Conservation (phyloP, 2,888 invertebrate species). For the Eilema caniola region DNA sequence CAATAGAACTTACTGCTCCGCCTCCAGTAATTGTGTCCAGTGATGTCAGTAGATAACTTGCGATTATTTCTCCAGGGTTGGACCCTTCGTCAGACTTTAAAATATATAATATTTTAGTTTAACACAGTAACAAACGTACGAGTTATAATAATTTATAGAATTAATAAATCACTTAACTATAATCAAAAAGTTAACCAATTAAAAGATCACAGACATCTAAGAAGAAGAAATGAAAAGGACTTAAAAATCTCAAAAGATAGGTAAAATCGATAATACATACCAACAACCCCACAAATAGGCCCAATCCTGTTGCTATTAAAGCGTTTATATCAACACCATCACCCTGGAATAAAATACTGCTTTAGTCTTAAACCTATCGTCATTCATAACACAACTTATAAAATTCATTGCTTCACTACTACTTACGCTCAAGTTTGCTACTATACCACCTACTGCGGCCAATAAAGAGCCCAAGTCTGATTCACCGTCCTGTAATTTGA, state of each 20-base stretch:
- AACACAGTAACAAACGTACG: too few species aligned
- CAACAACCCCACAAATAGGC: constrained; percentile 79
- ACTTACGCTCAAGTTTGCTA: constrained; percentile 80
- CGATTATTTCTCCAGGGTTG: constrained; percentile 79
- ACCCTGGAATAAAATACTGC: constrained; percentile 65
- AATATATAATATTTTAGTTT: not conserved
- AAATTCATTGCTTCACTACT: not conserved
- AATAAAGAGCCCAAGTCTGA: constrained; percentile 81
- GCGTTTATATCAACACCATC: constrained; percentile 80
- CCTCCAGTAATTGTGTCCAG: constrained; percentile 82
- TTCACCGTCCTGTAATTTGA: constrained; percentile 76
- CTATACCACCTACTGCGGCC: constrained; percentile 79
- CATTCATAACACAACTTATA: not conserved
- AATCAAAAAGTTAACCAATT: too few species aligned
- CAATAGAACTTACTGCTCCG: constrained; percentile 73
- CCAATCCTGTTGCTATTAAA: constrained; percentile 77
- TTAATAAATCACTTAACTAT: too few species aligned
- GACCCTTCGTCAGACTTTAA: constrained; percentile 76
- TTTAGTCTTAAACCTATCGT: not conserved
- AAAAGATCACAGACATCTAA: too few species aligned
- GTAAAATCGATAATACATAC: constrained; percentile 56
- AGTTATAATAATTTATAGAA: too few species aligned
- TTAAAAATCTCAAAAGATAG: not conserved
- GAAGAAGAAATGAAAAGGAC: not conserved
- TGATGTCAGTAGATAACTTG: constrained; percentile 77